A percentile compares a stretch with the other conserved stretches of the same genome.
These are phyloP conservation scores for Ursus arctos DNA, from an alignment of 2,113 vertebrate species.

Conservation along the genomic window DNA sequence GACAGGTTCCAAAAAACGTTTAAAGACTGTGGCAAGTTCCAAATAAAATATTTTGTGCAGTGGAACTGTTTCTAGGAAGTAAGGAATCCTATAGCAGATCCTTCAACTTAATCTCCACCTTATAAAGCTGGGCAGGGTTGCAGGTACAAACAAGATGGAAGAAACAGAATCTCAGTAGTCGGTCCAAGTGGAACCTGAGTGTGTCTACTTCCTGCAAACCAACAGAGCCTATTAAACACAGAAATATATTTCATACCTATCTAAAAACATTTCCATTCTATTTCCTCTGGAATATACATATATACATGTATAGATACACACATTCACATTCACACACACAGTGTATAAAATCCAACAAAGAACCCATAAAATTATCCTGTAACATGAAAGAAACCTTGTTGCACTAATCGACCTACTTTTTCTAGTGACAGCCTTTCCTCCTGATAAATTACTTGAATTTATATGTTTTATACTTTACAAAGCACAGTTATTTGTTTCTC, in stretches of 20 bases:
- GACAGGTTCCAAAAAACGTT: neutral
- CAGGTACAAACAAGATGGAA: neutral
- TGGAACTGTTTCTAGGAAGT: neutral
- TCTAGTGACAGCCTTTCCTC: neutral
- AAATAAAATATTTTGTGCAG: constrained; percentile 13
- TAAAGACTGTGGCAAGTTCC: neutral
- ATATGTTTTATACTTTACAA: constrained; percentile 18
- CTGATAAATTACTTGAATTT: neutral
- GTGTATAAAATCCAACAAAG: neutral
- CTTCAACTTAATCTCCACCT: neutral
- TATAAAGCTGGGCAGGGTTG: neutral
- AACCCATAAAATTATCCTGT: neutral
- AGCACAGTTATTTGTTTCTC: neutral
- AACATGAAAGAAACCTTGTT: neutral
- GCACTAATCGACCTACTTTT: neutral
- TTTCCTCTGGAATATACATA: neutral
- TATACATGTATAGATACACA: neutral
- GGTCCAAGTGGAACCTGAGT: neutral
- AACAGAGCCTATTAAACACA: neutral
- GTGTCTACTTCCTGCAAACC: neutral
- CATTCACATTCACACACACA: neutral
- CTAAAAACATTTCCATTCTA: neutral
- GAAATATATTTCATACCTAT: neutral
- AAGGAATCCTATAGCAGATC: neutral
- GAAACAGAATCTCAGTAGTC: neutral